Evolutionary conservation across 2,113 vertebrate species (phyloP).

Genomic region (Nothobranchius kuhntae): DNA sequence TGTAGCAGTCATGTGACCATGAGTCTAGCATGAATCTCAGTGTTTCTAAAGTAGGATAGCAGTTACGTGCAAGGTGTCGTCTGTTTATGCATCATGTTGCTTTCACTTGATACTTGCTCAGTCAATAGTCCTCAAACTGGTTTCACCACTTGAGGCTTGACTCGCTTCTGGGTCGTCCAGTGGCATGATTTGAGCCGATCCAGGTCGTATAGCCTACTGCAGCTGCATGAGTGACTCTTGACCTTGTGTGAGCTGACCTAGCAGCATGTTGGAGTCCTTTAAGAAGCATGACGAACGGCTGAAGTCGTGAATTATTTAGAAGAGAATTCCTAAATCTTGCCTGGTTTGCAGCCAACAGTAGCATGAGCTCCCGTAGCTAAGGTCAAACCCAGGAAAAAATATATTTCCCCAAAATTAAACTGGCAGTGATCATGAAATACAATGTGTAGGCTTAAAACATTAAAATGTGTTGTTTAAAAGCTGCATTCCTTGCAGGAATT

Average conservation of each 20-base stretch:
- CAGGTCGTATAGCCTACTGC: neutral
- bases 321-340: conserved; percentile 4
- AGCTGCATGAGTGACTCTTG: conserved; percentile 45
- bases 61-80: conserved; percentile 30
- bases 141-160: neutral
- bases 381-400: neutral
- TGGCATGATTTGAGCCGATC: conserved; percentile 46
- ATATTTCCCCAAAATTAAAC: too few relatives aligned
- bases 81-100: neutral
- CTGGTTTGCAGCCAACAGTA: neutral
- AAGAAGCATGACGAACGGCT: conserved; percentile 32
- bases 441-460: neutral
- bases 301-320: neutral
- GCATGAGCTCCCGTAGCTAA: neutral
- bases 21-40: conserved; percentile 19
- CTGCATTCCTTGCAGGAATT: neutral
- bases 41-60: conserved; percentile 1
- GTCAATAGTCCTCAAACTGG: neutral
- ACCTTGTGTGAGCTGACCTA: conserved; percentile 10
- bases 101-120: neutral
- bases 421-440: neutral
- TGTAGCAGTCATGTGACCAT: neutral
- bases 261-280: conserved; percentile 34
- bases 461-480: neutral
- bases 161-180: conserved; percentile 4